These are phyloP conservation scores for fruit fly (Drosophila melanogaster) DNA, from an alignment of 1,140 invertebrate genomes.

Conservation along the genomic window Release_6_plus_ISO1_MT NC_004354.4:327501-328000, in stretches of 20 bases:
- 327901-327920: constrained; percentile 78
- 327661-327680: constrained; percentile 43
- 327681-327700: constrained; percentile 57
- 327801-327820: constrained; percentile 32
- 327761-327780: constrained; percentile 29
- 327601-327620: constrained; percentile 52
- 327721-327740: constrained; percentile 31
- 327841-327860: neutral
- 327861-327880: constrained; percentile 23
- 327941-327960: constrained; percentile 50
- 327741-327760: neutral
- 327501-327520: constrained; percentile 33
- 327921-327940: constrained; percentile 76
- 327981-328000: constrained; percentile 36
- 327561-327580: constrained; percentile 62
- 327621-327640: constrained; percentile 57
- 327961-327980: constrained; percentile 50
- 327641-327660: constrained; percentile 8
- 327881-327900: constrained; percentile 68
- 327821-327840: constrained; percentile 56
- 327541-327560: constrained; percentile 37
- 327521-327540: constrained; percentile 20
- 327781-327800: constrained; percentile 19
- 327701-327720: constrained; percentile 54
- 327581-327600: constrained; percentile 65